Evolutionary conservation across 1,140 invertebrate species (phyloP), one percentile per base, ranked within the genome.

Genomic region (Eulimnadia texana): DNA sequence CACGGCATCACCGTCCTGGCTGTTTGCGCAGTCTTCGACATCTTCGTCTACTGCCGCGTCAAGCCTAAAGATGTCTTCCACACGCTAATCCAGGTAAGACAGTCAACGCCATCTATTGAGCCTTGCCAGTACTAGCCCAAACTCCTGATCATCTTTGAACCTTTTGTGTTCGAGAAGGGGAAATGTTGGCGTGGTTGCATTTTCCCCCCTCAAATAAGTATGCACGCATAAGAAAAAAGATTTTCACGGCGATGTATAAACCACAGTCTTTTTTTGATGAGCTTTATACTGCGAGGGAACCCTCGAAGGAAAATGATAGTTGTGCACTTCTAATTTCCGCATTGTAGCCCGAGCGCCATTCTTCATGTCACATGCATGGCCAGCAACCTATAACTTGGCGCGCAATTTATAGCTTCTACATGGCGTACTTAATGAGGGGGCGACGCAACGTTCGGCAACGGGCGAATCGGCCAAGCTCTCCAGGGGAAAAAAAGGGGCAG

Each of bases 1-100:
- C 92, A 91, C 16, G 93, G 90, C 20, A 82, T 95, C 62, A 93
- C 90, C 52, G 89, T 93, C 16, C 73, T 96, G 64, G 83, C 84
- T n/a, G 81, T 93, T 25, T 93, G 90, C 74, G 83, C 85, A 60
- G 74, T 89, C 20, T 93, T 91, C 75, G 83, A 86, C 67, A 68
- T 84, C 11, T 73, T 78, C 60, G 74, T 82, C 56, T 73, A 72
- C 25, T 67, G 69, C 33, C 55, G 65, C 29, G 64, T 66, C 33
- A 66, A 52, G 27, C 50, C 53, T 42, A 52, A 54, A 51, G 60
- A 61, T 42, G 20, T 61, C 66, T 24, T 61, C 54, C 24, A 54
- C 61, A 51, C 64, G 62, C 25, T 65, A 66, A 63, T 66, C 67
- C 63, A 65, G 64, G 67, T 66, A 66, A 61, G 59, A 54, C 33